Evolutionary conservation across 2,888 invertebrate genomes (phyloP).

Genomic region (Drosophila rellima): DNA sequence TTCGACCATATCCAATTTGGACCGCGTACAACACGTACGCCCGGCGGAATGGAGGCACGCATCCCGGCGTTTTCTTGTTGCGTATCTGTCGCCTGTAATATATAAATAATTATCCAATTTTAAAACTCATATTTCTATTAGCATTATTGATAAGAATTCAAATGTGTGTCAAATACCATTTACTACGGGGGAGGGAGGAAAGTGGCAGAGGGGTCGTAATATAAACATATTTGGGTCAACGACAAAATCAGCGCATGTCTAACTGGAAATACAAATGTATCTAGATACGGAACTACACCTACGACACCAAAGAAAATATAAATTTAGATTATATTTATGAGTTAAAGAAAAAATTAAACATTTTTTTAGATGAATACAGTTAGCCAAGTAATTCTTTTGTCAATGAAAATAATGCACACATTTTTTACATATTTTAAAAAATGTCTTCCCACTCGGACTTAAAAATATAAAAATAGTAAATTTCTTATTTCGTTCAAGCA

Average conservation of each 20-base stretch:
- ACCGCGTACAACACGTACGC: slow-evolving; percentile 92
- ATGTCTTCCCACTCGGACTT: no score
- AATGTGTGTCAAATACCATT: slow-evolving; percentile 46
- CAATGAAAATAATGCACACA: neutral
- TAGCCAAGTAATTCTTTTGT: neutral
- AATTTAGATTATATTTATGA: neutral
- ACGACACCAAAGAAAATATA: neutral
- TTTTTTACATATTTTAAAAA: neutral
- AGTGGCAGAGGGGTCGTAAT: neutral
- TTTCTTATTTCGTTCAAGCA: no score
- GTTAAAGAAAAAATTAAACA: neutral
- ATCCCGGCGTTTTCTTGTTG: slow-evolving; percentile 58
- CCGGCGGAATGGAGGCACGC: slow-evolving; percentile 87
- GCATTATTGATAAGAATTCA: slow-evolving; percentile 29
- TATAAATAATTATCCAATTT: slow-evolving; percentile 33
- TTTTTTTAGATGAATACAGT: neutral
- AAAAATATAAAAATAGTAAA: no score
- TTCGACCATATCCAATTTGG: slow-evolving; percentile 94
- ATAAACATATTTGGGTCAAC: slow-evolving; percentile 49
- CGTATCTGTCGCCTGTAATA: slow-evolving; percentile 43
- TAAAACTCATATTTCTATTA: slow-evolving; percentile 2
- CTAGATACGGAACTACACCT: slow-evolving; percentile 13
- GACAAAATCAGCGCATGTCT: slow-evolving; percentile 72
- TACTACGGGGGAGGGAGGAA: neutral
- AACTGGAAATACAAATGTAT: slow-evolving; percentile 49